Percentiles rank a stretch among this genome's conserved stretches.
phyloP scores from a whole-genome alignment of 2,888 invertebrate species.

The Sabellastarte sp. region DNA sequence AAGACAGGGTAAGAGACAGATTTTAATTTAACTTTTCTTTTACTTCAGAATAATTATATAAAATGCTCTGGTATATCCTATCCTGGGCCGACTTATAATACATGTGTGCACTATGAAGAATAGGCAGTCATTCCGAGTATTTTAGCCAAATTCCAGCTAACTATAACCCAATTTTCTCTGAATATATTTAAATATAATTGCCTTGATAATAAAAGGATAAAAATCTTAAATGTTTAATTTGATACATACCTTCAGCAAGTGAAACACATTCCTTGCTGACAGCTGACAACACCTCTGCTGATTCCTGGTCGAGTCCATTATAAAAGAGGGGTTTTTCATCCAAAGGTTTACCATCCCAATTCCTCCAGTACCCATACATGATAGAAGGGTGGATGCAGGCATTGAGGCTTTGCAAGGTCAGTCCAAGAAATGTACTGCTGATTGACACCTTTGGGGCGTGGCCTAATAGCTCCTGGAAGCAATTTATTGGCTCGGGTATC shows the following conservation, averaged over 20 bases:
- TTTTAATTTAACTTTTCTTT: no score
- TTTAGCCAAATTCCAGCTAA: no score
- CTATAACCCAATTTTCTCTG: no score
- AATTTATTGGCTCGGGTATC: slow-evolving; percentile 10
- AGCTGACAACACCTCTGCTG: slow-evolving; percentile 33
- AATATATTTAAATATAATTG: no score
- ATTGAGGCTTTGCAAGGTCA: slow-evolving; percentile 34
- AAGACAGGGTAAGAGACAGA: no score
- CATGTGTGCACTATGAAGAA: no score
- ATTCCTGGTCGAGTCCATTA: slow-evolving; percentile 37
- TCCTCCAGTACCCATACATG: slow-evolving; percentile 40
- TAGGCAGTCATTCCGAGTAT: no score
- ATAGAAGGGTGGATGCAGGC: slow-evolving; percentile 40
- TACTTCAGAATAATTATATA: no score
- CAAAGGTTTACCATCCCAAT: slow-evolving; percentile 39
- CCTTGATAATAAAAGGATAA: no score
- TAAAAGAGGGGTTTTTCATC: slow-evolving; percentile 39
- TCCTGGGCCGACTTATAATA: no score
- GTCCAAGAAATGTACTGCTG: slow-evolving; percentile 36
- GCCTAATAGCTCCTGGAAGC: slow-evolving; percentile 36
- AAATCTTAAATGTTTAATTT: no score
- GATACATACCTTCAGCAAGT: slow-evolving; percentile 23
- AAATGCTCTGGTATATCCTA: no score
- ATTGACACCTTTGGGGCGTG: slow-evolving; percentile 28
- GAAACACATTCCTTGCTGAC: slow-evolving; percentile 39